Evolutionary conservation across 2,113 vertebrate genomes (phyloP), one percentile per base, ranked within the genome.

Genomic region (Crotophaga sulcirostris): DNA sequence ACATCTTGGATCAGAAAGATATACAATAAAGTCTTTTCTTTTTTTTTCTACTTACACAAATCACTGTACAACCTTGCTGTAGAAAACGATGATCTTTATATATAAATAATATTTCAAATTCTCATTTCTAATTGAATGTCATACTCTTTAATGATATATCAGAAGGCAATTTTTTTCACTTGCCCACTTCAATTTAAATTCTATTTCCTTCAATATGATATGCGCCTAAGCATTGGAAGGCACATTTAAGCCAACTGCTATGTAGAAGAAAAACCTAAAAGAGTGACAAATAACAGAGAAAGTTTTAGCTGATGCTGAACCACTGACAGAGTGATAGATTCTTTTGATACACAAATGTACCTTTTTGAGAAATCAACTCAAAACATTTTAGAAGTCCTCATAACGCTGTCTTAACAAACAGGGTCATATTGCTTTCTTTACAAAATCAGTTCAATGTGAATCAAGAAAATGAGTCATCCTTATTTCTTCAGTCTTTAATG

Each of bases 381-480:
- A 82, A 94, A 55, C 23, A 59, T 73, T 94, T 93, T 68, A 78
- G 86, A 55, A 28, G 28, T 74, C 44, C 23, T 47, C 28, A 25
- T 25, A 64, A 90, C 38, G 34, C 52, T 49, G 34, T 63, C 34
- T 47, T 86, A 63, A 88, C 29, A 87, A 87, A 77, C 31, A 74
- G 63, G 47, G 31, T 75, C 52, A 75, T 88, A 88, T 31, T 76
- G 12, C 10, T 45, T 83, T 77, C 67, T 73, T 73, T 84, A 59
- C 16, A 75, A 91, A 88, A 87, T 62, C 19, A 81, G 34, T 72
- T 74, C 49, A 92, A 21, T 81, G 34, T 49, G 56, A 93, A 91
- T 55, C 1, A 29, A 66, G 74, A 94, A 85, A 89, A 89, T 68
- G 29, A 84, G 11, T 84, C 36, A 73, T 58, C 31, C 45, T 84